A percentile compares a stretch with the other conserved stretches of the same genome.
These are phyloP conservation scores for Aelia acuminata DNA, from an alignment of 2,888 invertebrate species.

Conservation along the genomic window DNA sequence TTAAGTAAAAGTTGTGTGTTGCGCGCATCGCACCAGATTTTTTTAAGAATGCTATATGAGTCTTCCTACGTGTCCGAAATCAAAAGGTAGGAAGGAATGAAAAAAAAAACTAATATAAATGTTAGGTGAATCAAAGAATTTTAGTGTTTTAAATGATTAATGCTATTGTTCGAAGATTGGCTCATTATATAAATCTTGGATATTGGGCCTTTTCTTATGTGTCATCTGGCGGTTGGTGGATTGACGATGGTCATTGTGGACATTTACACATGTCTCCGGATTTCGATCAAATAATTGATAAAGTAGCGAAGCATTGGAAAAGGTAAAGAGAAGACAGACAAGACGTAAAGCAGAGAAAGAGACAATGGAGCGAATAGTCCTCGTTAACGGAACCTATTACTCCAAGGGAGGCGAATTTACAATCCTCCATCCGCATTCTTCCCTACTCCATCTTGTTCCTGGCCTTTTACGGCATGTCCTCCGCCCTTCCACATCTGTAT, in stretches of 20 bases:
- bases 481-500: conserved; percentile 11
- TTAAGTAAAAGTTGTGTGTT: no score
- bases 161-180: no score
- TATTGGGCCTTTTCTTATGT: background rate
- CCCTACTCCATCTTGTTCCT: background rate
- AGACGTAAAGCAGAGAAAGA: background rate
- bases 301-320: background rate
- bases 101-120: no score
- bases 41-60: no score
- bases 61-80: no score
- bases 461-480: background rate
- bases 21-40: no score
- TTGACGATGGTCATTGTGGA: background rate
- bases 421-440: conserved; percentile 35
- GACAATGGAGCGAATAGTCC: conserved; percentile 1
- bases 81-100: no score
- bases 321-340: conserved; percentile 4
- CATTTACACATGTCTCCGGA: background rate
- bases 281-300: conserved; percentile 2
- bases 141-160: no score
- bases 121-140: no score
- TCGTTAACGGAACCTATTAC: conserved; percentile 51
- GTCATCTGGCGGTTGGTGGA: background rate
- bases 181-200: background rate
- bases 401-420: conserved; percentile 33